Evolutionary conservation across 2,888 invertebrate genomes (phyloP).

Genomic region (Hybos culiciformis): DNA sequence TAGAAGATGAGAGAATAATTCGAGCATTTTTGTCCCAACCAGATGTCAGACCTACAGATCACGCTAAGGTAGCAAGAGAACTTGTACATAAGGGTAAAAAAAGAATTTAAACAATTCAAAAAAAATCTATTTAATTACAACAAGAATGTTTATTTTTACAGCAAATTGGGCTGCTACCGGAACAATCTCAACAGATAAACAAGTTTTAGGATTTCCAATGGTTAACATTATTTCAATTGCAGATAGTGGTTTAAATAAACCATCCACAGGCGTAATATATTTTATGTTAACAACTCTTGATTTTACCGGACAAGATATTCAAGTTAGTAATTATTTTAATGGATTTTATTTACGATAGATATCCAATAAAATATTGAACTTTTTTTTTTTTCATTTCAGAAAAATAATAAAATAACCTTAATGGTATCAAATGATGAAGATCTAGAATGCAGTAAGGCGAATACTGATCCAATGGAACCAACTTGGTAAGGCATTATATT

Average conservation of each 20-base stretch:
- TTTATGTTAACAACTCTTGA: conserved; percentile 33
- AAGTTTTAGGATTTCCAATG: conserved; percentile 30
- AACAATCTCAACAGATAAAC: conserved; percentile 26
- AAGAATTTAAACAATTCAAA: too few species aligned
- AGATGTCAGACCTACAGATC: conserved; percentile 17
- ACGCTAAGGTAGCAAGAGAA: conserved; percentile 29
- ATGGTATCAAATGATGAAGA: conserved; percentile 29
- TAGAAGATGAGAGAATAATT: conserved; percentile 22
- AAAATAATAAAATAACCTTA: conserved; percentile 28
- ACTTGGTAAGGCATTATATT: conserved; percentile 22
- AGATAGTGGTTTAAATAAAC: conserved; percentile 21
- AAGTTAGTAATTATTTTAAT: conserved; percentile 2
- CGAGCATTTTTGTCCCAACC: conserved; percentile 16
- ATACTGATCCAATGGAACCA: conserved; percentile 35
- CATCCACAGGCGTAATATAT: conserved; percentile 30
- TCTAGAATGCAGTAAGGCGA: conserved; percentile 22
- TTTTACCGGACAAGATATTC: conserved; percentile 30
- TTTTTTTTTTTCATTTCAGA: conserved; percentile 16
- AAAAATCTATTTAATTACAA: too few species aligned
- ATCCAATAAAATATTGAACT: not conserved
- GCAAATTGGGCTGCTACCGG: conserved; percentile 32
- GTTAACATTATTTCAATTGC: conserved; percentile 35
- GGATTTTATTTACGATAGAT: not conserved
- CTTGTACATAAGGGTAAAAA: conserved; percentile 32
- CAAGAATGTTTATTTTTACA: too few species aligned